Percentiles rank a stretch among this genome's conserved stretches.
These are phyloP conservation scores for Spondyliosoma cantharus DNA, from an alignment of 2,797 vertebrate species.

Conservation along the genomic window DNA sequence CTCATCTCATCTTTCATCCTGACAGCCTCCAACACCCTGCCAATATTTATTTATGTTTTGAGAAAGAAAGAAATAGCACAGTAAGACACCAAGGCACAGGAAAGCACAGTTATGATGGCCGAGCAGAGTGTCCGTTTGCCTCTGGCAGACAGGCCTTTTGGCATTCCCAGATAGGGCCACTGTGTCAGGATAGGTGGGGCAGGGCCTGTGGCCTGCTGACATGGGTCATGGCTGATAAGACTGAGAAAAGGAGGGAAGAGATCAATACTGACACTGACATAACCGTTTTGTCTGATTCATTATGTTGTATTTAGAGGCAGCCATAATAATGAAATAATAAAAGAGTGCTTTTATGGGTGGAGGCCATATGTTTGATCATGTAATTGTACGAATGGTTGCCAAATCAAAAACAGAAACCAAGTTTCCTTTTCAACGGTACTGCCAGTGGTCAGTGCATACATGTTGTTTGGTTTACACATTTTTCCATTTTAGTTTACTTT, in stretches of 20 bases:
- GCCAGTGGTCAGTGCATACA: neutral
- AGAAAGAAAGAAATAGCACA: constrained; percentile 14
- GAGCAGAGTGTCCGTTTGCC: constrained; percentile 17
- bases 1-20: neutral
- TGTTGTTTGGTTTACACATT: constrained; percentile 6
- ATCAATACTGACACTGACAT: neutral
- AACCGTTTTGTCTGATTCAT: neutral
- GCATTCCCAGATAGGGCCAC: constrained; percentile 52
- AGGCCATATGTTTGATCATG: neutral
- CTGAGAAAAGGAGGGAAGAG: constrained; percentile 27
- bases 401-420: constrained; percentile 14
- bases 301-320: neutral
- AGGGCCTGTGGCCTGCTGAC: constrained; percentile 46
- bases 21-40: neutral
- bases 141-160: constrained; percentile 50
- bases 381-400: neutral
- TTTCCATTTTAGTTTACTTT: neutral
- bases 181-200: constrained; percentile 58
- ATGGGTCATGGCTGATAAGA: constrained; percentile 58
- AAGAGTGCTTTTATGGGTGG: neutral
- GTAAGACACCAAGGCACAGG: constrained; percentile 7
- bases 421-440: constrained; percentile 25
- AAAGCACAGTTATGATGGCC: constrained; percentile 28
- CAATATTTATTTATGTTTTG: constrained; percentile 18
- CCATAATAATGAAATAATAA: neutral